Base-by-base conservation (phyloP, 2,888 invertebrate species). In the Argyra leucocephala region DNA sequence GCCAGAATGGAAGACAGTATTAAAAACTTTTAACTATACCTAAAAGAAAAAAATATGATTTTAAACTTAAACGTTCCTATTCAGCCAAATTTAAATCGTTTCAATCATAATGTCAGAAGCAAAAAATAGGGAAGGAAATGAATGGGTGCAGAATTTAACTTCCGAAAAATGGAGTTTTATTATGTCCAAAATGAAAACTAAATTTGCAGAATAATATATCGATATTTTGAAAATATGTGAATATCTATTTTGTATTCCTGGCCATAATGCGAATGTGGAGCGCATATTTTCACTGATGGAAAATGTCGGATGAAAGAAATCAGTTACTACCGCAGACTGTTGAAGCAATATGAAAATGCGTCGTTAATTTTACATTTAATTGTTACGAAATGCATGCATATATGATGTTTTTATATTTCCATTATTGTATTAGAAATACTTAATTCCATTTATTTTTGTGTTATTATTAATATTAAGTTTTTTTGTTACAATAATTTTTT, bases 121-220 rank as follows among this genome's bases (percentile, higher is more conserved):
- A 57, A 57, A 57, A 57, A 57, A 57, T 57, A 57, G n/a, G 12
- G 57, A 57, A 57, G 57, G 57, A n/a, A 57, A 57, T 57, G 57
- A 57, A 15, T 57, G 57, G 57, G 3, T 4, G 15, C 15, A 57
- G 15, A 57, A 57, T 4, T 57, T 57, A n/a, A 57, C 57, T 12
- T 15, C 57, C n/a, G 57, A 57, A n/a, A 57, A 57, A 57, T 57
- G 57, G 57, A 57, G 18, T 57, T 15, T 57, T n/a, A 57, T 57
- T 57, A 7, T 57, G 15, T 57, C 57, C n/a, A 57, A 57, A 57
- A 57, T 57, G 57, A 12, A 57, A 57, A 57, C 57, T 15, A 12
- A 57, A n/a, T 57, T 57, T 57, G 15, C n/a, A 57, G 57, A 57
- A 57, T 4, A 57, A 57, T 57, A 57, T n/a, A 57, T 57, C 18